Percentiles rank a stretch among this genome's conserved stretches.
These are phyloP conservation scores for Rhingia rostrata DNA, from an alignment of 2,888 invertebrate species.

Conservation along the genomic window DNA sequence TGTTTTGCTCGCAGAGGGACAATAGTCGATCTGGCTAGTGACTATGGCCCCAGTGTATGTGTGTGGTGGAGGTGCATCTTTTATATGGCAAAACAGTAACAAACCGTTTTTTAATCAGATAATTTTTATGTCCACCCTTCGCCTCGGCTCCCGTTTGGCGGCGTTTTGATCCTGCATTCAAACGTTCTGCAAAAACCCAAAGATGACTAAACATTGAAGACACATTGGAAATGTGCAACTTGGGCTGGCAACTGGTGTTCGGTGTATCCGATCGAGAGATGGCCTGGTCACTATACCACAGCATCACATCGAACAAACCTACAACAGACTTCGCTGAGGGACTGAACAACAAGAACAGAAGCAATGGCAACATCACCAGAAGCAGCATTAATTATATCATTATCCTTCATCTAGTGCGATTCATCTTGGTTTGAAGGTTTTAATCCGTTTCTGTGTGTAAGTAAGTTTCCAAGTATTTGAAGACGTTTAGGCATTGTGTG, in stretches of 20 bases:
- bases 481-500: slow-evolving; percentile 31
- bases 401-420: slow-evolving; percentile 80
- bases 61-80: slow-evolving; percentile 46
- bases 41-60: slow-evolving; percentile 7
- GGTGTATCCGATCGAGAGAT: slow-evolving; percentile 54
- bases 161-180: slow-evolving; percentile 66
- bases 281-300: slow-evolving; percentile 10
- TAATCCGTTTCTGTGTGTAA: slow-evolving; percentile 50
- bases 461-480: slow-evolving; percentile 37
- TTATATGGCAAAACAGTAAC: slow-evolving; percentile 70
- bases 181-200: slow-evolving; percentile 44
- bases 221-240: slow-evolving; percentile 68
- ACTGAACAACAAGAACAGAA: slow-evolving; percentile 69
- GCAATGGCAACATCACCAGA: slow-evolving; percentile 76
- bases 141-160: slow-evolving; percentile 62
- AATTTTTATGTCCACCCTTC: slow-evolving; percentile 70
- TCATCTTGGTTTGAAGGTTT: slow-evolving; percentile 76
- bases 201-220: slow-evolving; percentile 66
- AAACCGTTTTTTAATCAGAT: slow-evolving; percentile 74
- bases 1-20: slow-evolving; percentile 45
- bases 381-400: slow-evolving; percentile 81
- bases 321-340: slow-evolving; percentile 2
- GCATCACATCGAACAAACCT: not conserved
- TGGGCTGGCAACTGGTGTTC: slow-evolving; percentile 25
- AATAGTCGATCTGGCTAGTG: slow-evolving; percentile 28